Evolutionary conservation across 2,113 vertebrate genomes (phyloP).

Genomic region (Spilogale gracilis): DNA sequence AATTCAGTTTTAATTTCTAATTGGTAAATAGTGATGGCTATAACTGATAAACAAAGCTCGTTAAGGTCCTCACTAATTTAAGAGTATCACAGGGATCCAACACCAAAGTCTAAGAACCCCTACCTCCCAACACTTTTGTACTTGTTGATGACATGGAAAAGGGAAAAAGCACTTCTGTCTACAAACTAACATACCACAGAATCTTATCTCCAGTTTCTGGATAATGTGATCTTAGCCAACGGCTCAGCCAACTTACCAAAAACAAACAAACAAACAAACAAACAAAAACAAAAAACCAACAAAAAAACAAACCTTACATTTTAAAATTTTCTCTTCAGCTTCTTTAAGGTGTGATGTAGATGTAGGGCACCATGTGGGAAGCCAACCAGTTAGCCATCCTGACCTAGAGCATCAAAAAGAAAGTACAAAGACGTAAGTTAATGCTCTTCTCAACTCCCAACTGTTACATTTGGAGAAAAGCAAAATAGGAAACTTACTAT

Average conservation of each 20-base stretch:
- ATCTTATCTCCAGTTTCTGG: background rate
- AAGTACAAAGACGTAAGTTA: conserved; percentile 53
- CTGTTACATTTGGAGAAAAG: background rate
- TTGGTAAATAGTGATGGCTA: background rate
- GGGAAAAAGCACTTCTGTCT: background rate
- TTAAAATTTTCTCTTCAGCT: conserved; percentile 95
- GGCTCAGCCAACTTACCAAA: conserved; percentile 15
- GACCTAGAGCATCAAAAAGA: conserved; percentile 88
- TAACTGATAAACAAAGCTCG: background rate
- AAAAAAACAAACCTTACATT: conserved; percentile 89
- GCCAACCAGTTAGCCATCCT: conserved; percentile 94
- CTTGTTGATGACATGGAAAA: background rate
- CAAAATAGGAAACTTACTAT: background rate
- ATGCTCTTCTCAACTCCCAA: background rate
- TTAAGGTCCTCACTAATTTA: background rate
- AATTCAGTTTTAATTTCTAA: conserved; percentile 38
- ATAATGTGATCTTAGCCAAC: background rate
- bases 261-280: conserved; percentile 66
- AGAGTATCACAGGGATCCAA: background rate
- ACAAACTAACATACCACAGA: background rate
- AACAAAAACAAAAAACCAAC: no score
- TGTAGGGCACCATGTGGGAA: conserved; percentile 97
- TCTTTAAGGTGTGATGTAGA: conserved; percentile 93
- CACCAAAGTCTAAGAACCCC: background rate
- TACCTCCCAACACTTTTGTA: background rate